phyloP scores from a whole-genome alignment of 2,797 vertebrate genomes.

The Sphenopsis melanotis region DNA sequence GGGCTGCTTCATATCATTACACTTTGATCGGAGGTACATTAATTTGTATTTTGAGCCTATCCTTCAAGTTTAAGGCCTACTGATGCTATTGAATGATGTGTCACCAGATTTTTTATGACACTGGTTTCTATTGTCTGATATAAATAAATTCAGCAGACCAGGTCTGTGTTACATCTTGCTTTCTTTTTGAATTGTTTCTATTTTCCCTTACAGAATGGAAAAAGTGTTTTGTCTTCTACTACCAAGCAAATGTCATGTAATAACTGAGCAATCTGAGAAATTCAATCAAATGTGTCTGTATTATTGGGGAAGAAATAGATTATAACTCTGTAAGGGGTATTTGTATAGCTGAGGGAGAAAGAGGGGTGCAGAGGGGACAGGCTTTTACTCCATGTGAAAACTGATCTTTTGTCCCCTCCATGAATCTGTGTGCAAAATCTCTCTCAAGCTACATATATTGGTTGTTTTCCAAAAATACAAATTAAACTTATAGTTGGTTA shows the following conservation, averaged over 20 bases:
- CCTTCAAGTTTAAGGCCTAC: conserved; percentile 42
- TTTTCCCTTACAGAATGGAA: conserved; percentile 44
- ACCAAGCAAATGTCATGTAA: conserved; percentile 42
- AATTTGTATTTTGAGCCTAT: conserved; percentile 37
- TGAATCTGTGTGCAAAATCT: background rate
- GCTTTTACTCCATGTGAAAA: background rate
- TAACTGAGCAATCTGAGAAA: conserved; percentile 59
- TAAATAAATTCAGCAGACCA: conserved; percentile 60
- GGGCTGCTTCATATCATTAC: background rate
- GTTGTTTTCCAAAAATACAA: background rate
- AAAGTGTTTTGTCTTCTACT: conserved; percentile 64
- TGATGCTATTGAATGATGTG: conserved; percentile 26
- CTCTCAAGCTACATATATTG: background rate
- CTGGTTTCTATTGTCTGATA: conserved; percentile 28
- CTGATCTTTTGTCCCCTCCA: background rate
- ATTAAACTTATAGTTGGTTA: background rate
- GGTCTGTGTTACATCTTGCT: conserved; percentile 40
- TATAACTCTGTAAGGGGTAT: background rate
- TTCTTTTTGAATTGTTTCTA: conserved; percentile 38
- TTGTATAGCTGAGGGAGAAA: background rate
- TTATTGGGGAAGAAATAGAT: background rate
- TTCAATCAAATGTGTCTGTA: conserved; percentile 21
- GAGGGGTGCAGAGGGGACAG: background rate
- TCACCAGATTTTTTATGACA: conserved; percentile 49
- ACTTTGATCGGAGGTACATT: conserved; percentile 57